Evolutionary conservation across 2,888 invertebrate species (phyloP), one percentile per base, ranked within the genome.

Genomic region (Drosophila differens): DNA sequence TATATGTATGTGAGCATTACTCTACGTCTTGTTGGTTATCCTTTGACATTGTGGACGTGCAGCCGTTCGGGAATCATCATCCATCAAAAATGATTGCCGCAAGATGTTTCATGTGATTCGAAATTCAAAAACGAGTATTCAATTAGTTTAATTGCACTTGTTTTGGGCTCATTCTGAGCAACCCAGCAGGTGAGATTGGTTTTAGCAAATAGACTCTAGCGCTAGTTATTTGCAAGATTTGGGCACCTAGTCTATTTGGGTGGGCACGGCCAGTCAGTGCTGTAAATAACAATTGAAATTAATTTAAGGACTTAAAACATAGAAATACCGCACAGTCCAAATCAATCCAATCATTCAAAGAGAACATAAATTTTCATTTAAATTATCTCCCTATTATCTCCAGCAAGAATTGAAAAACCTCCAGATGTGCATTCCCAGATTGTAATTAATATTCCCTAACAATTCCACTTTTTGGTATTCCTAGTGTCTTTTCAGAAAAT

Each of bases 51-150:
- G 71, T 55, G 63, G 57, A 65, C 64, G 64, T 66, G 79, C 84
- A 85, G 78, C 85, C 80, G 79, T 74, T 76, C 57, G 70, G 74
- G 72, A 59, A 85, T 80, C 89, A 88, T 88, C 87, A 91, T 90
- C 89, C 90, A 90, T 90, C 90, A 91, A 86, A 84, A 90, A 80
- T 89, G 89, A 89, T 86, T 88, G 89, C 79, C 89, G 76, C 83
- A 86, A 90, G 84, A 89, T 90, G 85, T 81, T 85, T 82, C 88
- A 68, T 82, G 74, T 79, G 86, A 91, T 91, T 90, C 82, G 66
- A 79, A 89, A 82, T 91, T 90, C 85, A 86, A 86, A 84, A 84
- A 60, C 84, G 60, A 79, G 76, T 59, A 80, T 80, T 85, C 85
- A 88, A 89, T 91, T 85, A 83, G 84, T 82, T 89, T 91, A 91